Conservation (phyloP, 2,888 invertebrate genomes). For the Troides oblongomaculatus region DNA sequence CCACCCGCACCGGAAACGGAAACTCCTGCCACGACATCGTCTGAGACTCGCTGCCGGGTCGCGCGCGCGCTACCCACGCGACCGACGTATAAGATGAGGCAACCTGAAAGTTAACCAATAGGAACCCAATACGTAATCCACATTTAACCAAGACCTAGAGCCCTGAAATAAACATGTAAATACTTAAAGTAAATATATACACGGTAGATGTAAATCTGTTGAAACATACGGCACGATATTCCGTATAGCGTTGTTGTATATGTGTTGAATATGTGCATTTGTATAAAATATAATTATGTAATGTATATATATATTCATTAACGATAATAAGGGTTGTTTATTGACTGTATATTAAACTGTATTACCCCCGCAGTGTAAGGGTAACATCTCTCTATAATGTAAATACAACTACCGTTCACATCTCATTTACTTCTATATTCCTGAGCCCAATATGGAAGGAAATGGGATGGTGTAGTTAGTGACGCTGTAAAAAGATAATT, state of each 20-base stretch:
- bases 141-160: neutral
- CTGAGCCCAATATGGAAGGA: conserved; percentile 44
- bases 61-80: conserved; percentile 58
- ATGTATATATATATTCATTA: neutral
- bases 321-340: neutral
- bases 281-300: neutral
- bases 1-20: conserved; percentile 85
- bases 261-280: neutral
- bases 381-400: neutral
- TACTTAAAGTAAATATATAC: too few relatives aligned
- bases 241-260: too few relatives aligned
- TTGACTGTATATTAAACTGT: too few relatives aligned
- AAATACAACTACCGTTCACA: conserved; percentile 6
- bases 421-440: conserved; percentile 39
- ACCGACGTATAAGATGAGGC: conserved; percentile 54
- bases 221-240: too few relatives aligned
- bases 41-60: conserved; percentile 67
- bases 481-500: conserved; percentile 17
- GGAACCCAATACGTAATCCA: conserved; percentile 11
- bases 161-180: too few relatives aligned
- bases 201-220: too few relatives aligned
- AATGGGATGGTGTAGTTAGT: conserved; percentile 26
- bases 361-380: too few relatives aligned
- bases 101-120: too few relatives aligned
- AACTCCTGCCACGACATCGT: conserved; percentile 82